Evolutionary conservation across 2,888 invertebrate species (phyloP), one percentile per base, ranked within the genome.

Genomic region (Pristionchus japonicus): DNA sequence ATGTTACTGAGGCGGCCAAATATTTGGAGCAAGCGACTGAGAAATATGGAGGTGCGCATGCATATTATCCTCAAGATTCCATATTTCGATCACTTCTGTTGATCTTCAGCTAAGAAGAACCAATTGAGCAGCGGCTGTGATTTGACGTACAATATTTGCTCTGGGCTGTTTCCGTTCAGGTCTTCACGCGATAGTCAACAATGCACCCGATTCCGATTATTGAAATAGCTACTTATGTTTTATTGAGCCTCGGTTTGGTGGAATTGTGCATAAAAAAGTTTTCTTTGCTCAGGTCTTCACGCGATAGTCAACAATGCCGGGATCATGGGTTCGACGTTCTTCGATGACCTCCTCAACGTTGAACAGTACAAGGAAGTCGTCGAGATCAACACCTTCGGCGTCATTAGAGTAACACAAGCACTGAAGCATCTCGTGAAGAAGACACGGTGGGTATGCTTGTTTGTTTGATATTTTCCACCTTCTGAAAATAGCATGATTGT

Each of bases 371-470:
- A 64, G 13, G 37, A 70, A 70, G 87, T 86, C 7, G 89, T 88
- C 23, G 89, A 91, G 52, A 90, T 92, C 49, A 95, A 95, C 90
- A 88, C 94, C 6, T 93, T 93, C 87, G 95, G 95, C 6, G 92
- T 95, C 3, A 93, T 95, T 13, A 89, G 92, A 74, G 91, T 92
- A 6, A 93, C 94, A 13, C 91, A 93, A 47, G 90, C 91, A 17
- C 88, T 94, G 80, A 92, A 92, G 84, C 89, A 91, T 80, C 89
- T 93, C 15, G 77, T 94, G 86, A 94, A 94, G 88, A 90, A 88
- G 80, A 89, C 90, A 3, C 90, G 88, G 93, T 93, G 64, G 85
- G 49, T 64, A 23, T 11, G n/a, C 23, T 20, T 64, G n/a, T 11
- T 27, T 20, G 64, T 9, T 47, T 47, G 9, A 47, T 47, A 47